phyloP scores from a whole-genome alignment of 2,797 vertebrate genomes.

The Odontamblyopus rebecca region DNA sequence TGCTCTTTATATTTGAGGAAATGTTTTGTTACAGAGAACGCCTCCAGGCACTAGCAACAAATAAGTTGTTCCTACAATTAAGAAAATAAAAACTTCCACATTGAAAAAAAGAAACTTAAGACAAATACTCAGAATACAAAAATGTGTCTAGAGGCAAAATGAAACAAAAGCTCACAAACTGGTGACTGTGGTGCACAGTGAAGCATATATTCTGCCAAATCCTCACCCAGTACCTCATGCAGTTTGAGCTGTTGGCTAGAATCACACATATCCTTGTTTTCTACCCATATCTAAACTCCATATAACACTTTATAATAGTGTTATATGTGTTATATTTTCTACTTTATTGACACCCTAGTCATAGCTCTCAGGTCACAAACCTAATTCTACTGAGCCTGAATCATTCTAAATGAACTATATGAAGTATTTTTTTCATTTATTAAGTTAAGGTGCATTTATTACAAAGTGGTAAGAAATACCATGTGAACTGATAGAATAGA shows the following conservation, averaged over 20 bases:
- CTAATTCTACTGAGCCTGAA: no score
- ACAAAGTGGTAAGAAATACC: no score
- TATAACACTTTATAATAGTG: no score
- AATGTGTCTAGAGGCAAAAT: not conserved
- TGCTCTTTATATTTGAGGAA: conserved; percentile 22
- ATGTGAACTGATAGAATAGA: no score
- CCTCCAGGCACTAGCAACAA: conserved; percentile 20
- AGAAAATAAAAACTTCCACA: conserved; percentile 20
- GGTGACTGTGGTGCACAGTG: not conserved
- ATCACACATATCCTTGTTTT: not conserved
- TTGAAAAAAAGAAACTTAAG: not conserved
- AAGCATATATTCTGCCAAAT: not conserved
- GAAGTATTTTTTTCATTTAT: no score
- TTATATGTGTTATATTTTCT: no score
- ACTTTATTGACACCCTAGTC: no score
- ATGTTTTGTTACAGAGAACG: conserved; percentile 27
- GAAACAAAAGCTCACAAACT: not conserved
- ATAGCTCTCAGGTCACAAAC: no score
- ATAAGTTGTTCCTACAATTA: conserved; percentile 22
- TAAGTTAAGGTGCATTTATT: no score
- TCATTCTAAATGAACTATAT: no score
- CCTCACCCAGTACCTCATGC: not conserved
- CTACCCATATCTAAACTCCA: no score
- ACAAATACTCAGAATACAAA: not conserved
- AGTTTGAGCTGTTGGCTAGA: not conserved